Evolutionary conservation across 2,113 vertebrate species (phyloP).

Genomic region (Vombatus ursinus): DNA sequence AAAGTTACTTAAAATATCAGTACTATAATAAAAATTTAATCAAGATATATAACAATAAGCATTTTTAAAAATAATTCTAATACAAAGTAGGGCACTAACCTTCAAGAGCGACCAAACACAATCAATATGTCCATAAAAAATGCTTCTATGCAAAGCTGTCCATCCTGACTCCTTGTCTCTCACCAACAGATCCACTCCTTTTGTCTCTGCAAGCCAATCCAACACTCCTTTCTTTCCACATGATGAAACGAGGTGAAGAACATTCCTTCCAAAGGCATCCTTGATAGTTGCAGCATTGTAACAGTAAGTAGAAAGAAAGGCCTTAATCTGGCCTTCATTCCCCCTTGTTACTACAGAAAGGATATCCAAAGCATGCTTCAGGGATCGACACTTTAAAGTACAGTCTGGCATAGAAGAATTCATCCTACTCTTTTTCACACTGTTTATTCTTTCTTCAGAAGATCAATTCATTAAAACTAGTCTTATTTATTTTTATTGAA

Average conservation of each 20-base stretch:
- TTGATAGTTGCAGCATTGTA: conserved; percentile 92
- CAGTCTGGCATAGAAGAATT: conserved; percentile 89
- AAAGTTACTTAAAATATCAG: conserved; percentile 1
- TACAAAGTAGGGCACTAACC: conserved; percentile 82
- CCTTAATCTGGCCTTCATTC: conserved; percentile 91
- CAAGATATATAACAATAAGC: conserved; percentile 28
- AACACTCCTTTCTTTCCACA: conserved; percentile 92
- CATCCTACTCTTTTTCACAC: conserved; percentile 86
- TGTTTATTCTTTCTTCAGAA: conserved; percentile 70
- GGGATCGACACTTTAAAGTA: conserved; percentile 93
- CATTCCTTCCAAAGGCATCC: conserved; percentile 93
- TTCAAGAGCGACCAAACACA: conserved; percentile 93
- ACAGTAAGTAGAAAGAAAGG: conserved; percentile 92
- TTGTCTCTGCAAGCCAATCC: conserved; percentile 93
- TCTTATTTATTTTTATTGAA: conserved; percentile 15
- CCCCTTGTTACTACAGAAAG: conserved; percentile 93
- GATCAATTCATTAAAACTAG: conserved; percentile 53
- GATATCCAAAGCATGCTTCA: conserved; percentile 91
- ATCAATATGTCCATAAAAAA: conserved; percentile 97
- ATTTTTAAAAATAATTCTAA: conserved; percentile 28
- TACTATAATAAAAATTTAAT: background rate
- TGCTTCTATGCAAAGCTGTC: conserved; percentile 96
- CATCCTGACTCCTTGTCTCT: conserved; percentile 97
- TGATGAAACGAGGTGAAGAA: conserved; percentile 92
- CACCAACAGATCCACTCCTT: conserved; percentile 88